Conservation (phyloP, 1,140 invertebrate genomes). For the Diploscapter pachys region DNA sequence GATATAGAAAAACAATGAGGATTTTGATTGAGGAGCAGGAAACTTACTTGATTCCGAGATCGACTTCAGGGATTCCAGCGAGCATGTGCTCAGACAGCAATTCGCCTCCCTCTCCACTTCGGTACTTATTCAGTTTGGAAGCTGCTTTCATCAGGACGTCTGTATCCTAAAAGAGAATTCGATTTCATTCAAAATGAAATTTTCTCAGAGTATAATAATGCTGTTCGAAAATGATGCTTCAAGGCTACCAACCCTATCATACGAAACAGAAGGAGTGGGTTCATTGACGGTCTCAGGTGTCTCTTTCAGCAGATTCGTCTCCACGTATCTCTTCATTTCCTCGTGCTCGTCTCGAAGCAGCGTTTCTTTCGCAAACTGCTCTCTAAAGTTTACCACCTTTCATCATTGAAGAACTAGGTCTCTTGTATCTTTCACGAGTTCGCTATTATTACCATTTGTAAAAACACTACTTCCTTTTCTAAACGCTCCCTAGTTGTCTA, state of each 20-base stretch:
- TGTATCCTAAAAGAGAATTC: neutral
- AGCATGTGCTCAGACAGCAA: slow-evolving; percentile 99
- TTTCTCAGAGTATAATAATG: neutral
- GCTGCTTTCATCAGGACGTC: slow-evolving; percentile 47
- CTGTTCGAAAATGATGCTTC: neutral
- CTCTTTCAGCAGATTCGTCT: slow-evolving; percentile 15
- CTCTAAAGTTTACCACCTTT: slow-evolving; percentile 29
- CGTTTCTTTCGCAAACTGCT: slow-evolving; percentile 57
- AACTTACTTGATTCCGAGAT: slow-evolving; percentile 88
- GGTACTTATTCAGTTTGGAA: slow-evolving; percentile 43
- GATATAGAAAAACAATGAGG: slow-evolving; percentile 24
- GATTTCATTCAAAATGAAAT: neutral
- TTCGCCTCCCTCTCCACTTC: slow-evolving; percentile 80
- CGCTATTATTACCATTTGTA: too few relatives aligned
- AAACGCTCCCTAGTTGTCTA: too few relatives aligned
- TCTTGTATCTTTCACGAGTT: neutral
- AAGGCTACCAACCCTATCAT: neutral
- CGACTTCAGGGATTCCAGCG: slow-evolving; percentile 98
- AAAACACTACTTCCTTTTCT: too few relatives aligned
- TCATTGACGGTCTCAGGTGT: too few relatives aligned
- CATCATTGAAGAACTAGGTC: too few relatives aligned
- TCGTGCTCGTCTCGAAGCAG: slow-evolving; percentile 55
- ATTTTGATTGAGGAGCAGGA: neutral
- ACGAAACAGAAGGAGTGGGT: too few relatives aligned
- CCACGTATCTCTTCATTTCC: slow-evolving; percentile 49